Evolutionary conservation across 1,140 invertebrate genomes (phyloP), one percentile per base, ranked within the genome.

Genomic region (Drosophila eugracilis): DNA sequence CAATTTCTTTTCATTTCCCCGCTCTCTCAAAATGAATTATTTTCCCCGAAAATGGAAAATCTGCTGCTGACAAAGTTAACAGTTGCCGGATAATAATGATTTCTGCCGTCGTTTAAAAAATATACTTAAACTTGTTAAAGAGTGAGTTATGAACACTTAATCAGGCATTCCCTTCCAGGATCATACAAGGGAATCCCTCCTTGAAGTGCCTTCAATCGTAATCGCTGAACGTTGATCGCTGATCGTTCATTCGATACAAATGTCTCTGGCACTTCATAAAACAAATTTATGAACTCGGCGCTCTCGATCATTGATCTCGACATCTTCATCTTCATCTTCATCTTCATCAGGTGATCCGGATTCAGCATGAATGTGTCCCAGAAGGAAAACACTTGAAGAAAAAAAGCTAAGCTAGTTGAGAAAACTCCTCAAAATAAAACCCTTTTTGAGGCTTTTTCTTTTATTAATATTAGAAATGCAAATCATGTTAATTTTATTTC

Each of bases 321-420:
- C 83, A 78, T 88, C 83, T 88, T 88, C 83, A 88, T 88, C 83
- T n/a, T n/a, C n/a, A n/a, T n/a, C n/a, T n/a, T n/a, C 83, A 78
- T 88, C 83, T 88, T 88, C 83, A 88, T 88, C 83, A 86, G 81
- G 83, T 84, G 79, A 52, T 63, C 50, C 26, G 50, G 67, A 78
- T 65, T 45, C 41, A 63, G 60, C 24, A 45, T 17, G 41, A 48
- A 44, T 65, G 24, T 65, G 60, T 65, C 60, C 30, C 41, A 41
- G 14, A 39, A 39, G 57, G 57, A 14, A 37, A 19, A 7, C 60
- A 65, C 53, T 57, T 15, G 0, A 36, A 59, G 14, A 65, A 65
- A 58, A 32, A 15, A 7, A 1, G 1, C 5, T 5, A 0, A 12
- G 1, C 3, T 3, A 5, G 19, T 5, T 24, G 1, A 24, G 5